A percentile compares a stretch with the other conserved stretches of the same genome.
phyloP scores from a whole-genome alignment of 2,888 invertebrate species.

The Criorhina ranunculi region DNA sequence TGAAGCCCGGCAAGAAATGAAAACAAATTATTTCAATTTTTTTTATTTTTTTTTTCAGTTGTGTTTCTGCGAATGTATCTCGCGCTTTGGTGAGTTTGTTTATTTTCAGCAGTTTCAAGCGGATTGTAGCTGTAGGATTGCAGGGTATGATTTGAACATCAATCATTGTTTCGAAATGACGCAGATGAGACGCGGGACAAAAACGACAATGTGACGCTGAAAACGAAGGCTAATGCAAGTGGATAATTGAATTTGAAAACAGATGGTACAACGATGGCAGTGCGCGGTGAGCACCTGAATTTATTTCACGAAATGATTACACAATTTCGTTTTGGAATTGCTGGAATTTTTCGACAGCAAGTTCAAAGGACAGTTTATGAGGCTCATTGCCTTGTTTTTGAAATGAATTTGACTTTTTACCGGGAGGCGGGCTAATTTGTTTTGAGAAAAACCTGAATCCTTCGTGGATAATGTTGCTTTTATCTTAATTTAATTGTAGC shows the following conservation, averaged over 20 bases:
- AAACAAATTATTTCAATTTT: constrained; percentile 64
- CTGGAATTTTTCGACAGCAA: not conserved
- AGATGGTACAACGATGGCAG: constrained; percentile 27
- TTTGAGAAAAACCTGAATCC: not conserved
- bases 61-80: constrained; percentile 35
- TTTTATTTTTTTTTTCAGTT: constrained; percentile 26
- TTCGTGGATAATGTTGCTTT: not conserved
- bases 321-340: constrained; percentile 6
- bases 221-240: constrained; percentile 42
- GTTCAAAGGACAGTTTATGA: constrained; percentile 6
- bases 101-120: not conserved
- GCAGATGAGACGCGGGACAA: not conserved
- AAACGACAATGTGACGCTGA: constrained; percentile 25
- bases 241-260: constrained; percentile 64
- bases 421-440: constrained; percentile 18
- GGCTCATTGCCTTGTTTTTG: constrained; percentile 1
- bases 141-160: constrained; percentile 58
- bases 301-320: constrained; percentile 37
- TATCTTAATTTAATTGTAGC: constrained; percentile 15
- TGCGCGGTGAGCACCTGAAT: constrained; percentile 54
- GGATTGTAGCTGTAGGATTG: constrained; percentile 29
- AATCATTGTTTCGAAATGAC: constrained; percentile 56
- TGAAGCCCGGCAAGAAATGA: constrained; percentile 46
- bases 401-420: constrained; percentile 14
- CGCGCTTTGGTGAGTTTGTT: constrained; percentile 35